Evolutionary conservation across 1,140 invertebrate genomes (phyloP).

Genomic region (Proctacanthus coquilletti): DNA sequence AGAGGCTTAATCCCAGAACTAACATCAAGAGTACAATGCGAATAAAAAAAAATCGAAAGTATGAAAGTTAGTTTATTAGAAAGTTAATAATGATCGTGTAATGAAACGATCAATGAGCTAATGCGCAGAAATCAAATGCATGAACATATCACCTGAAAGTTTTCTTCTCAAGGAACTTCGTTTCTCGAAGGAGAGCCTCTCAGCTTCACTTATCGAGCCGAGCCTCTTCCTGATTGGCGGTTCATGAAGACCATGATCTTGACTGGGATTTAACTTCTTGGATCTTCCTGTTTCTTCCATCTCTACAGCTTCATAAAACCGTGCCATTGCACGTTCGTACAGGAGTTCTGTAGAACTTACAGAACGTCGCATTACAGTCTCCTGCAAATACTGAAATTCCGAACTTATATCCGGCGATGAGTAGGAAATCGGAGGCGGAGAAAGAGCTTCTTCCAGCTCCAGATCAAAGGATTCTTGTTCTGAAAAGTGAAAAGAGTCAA

Average conservation of each 20-base stretch:
- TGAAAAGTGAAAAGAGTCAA: conserved; percentile 8
- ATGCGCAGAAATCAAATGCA: too few species aligned
- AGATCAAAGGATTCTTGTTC: conserved; percentile 42
- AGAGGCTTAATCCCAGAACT: too few species aligned
- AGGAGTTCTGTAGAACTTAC: conserved; percentile 67
- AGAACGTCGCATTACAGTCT: conserved; percentile 42
- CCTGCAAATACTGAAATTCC: conserved; percentile 30
- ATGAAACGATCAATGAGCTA: too few species aligned
- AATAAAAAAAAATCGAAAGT: too few species aligned
- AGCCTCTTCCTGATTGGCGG: conserved; percentile 18
- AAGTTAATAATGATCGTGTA: too few species aligned
- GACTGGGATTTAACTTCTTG: conserved; percentile 15
- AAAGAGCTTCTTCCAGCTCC: conserved; percentile 41
- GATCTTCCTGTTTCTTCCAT: conserved; percentile 46
- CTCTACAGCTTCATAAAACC: conserved; percentile 57
- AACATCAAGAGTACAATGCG: too few species aligned
- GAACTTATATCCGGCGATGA: conserved; percentile 58
- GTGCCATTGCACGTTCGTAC: conserved; percentile 60
- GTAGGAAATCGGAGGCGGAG: conserved; percentile 59
- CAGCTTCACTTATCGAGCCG: conserved; percentile 25
- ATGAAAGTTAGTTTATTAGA: too few species aligned
- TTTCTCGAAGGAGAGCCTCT: conserved; percentile 21
- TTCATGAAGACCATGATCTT: conserved; percentile 8
- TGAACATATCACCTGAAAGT: not conserved
- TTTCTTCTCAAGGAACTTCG: conserved; percentile 15